Conservation (phyloP, 2,888 invertebrate species). For the Auanema freiburgensis region DNA sequence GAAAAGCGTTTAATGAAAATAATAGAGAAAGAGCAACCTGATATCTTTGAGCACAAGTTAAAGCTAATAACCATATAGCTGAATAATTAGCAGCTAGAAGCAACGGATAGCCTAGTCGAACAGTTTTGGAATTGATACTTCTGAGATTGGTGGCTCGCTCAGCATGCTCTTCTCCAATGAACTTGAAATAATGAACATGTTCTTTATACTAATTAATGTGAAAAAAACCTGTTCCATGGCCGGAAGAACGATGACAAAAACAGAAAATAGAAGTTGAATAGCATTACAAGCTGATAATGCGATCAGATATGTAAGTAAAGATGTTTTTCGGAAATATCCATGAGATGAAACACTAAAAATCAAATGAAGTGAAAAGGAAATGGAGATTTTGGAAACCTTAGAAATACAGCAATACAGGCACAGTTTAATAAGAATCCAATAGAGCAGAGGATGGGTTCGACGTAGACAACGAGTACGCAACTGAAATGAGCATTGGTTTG, state of each 20-base stretch:
- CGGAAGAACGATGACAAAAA: constrained; percentile 53
- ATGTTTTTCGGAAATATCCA: constrained; percentile 54
- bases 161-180: constrained; percentile 25
- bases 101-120: constrained; percentile 45
- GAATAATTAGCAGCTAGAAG: constrained; percentile 53
- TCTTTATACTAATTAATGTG: constrained; percentile 9
- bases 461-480: constrained; percentile 44
- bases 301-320: constrained; percentile 45
- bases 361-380: background rate
- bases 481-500: constrained; percentile 26
- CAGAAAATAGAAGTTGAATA: constrained; percentile 46
- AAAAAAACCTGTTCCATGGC: constrained; percentile 44
- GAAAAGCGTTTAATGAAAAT: background rate
- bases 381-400: constrained; percentile 15
- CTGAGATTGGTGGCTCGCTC: constrained; percentile 9
- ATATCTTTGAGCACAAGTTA: constrained; percentile 54
- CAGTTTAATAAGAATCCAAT: constrained; percentile 46
- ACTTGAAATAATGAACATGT: constrained; percentile 28
- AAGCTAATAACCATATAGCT: constrained; percentile 49
- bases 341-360: constrained; percentile 27
- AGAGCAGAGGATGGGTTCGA: constrained; percentile 50
- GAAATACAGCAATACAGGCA: constrained; percentile 42
- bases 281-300: constrained; percentile 50
- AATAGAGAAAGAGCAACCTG: constrained; percentile 27
- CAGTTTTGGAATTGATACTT: constrained; percentile 28